Evolutionary conservation across 2,113 vertebrate species (phyloP), one percentile per base, ranked within the genome.

Genomic region (Sapayoa aenigma): DNA sequence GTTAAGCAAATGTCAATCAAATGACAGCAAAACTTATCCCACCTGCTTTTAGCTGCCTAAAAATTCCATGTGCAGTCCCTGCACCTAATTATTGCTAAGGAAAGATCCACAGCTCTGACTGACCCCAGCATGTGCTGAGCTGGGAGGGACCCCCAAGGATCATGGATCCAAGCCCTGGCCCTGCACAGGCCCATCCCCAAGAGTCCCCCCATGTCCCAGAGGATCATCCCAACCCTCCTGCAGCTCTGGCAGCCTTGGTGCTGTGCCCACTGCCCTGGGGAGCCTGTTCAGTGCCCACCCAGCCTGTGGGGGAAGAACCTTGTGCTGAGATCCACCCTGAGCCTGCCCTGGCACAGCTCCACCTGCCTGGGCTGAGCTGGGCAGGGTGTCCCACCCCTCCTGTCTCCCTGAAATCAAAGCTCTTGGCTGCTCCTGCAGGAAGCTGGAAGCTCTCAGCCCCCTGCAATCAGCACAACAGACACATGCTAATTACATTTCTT

Each of bases 401-500:
- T 33, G 31, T 10, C 20, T 66, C 6, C 23, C 75, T 84, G 44
- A 7, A 31, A 66, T 63, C 22, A 86, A 50, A 46, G 15, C 25
- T 69, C 46, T 55, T 13, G 65, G 55, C 52, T 84, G 9, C 59
- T 52, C 47, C 59, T 60, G 58, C 71, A 66, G 79, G 1, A 18
- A 53, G 67, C 4, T 67, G 79, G 76, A 37, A 91, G 58, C 46
- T 0, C 75, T 73, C 85, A 67, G 49, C 39, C 63, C 69, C 59
- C 62, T 80, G 82, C 82, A 88, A 84, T 62, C 84, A 78, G 65
- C 47, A 75, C 76, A 87, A 46, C 85, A 83, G 85, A 42, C 46
- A 69, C 41, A 83, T 69, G 88, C 65, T 94, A 87, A 86, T 94
- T 77, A 53, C 46, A 91, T 65, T 72, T 65, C 89, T 65, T 41